Conservation (phyloP, 2,797 vertebrate species). For the Ispidina lecontei region DNA sequence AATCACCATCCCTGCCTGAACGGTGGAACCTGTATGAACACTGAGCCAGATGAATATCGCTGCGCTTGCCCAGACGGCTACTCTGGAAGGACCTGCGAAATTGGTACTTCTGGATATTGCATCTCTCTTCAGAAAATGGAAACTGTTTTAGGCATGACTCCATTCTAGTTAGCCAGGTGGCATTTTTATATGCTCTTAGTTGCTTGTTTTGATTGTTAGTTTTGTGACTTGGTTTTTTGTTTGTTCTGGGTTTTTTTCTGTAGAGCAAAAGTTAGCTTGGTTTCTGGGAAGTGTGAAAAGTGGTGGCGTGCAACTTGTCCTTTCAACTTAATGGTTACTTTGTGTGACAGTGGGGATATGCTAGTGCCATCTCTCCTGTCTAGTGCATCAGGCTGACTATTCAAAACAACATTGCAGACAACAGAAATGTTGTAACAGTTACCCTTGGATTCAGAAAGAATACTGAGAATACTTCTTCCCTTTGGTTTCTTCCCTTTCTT, state of each 20-base stretch:
- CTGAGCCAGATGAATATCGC: constrained; percentile 90
- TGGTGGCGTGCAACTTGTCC: background rate
- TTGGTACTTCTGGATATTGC: constrained; percentile 77
- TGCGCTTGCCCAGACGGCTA: constrained; percentile 92
- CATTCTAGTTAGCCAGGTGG: background rate
- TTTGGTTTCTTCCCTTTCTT: background rate
- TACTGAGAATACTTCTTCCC: background rate
- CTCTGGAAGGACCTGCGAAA: constrained; percentile 94
- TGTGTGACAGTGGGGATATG: background rate
- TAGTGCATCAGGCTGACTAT: background rate
- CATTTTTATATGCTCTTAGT: background rate
- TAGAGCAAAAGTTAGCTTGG: background rate
- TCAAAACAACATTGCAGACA: background rate
- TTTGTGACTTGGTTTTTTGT: no score
- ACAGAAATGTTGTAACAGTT: background rate
- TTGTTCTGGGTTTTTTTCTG: no score
- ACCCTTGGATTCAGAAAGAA: background rate
- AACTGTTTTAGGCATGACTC: background rate
- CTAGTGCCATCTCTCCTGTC: background rate
- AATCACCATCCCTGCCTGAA: constrained; percentile 92
- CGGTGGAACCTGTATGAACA: constrained; percentile 93
- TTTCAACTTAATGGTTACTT: background rate
- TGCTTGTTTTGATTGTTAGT: background rate
- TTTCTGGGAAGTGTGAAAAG: background rate
- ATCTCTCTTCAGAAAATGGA: background rate